Evolutionary conservation across 2,888 invertebrate genomes (phyloP).

Genomic region (Falcaria lacertinaria): DNA sequence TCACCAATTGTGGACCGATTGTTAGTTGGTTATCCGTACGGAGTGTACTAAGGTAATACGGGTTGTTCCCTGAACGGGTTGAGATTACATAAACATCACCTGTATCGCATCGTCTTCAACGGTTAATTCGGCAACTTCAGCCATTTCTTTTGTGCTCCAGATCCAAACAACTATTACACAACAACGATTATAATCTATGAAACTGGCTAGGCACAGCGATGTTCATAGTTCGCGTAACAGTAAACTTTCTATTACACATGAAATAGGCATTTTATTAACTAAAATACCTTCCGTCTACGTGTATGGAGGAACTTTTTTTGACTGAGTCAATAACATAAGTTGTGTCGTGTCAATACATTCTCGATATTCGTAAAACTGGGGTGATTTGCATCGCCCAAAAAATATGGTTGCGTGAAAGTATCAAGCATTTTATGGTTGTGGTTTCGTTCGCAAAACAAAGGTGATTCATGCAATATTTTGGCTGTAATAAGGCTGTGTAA

Average conservation of each 20-base stretch:
- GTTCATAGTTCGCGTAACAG: not conserved
- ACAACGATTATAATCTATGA: too few relatives aligned
- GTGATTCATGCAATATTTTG: too few relatives aligned
- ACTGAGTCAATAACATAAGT: slow-evolving; percentile 40
- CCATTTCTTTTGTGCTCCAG: slow-evolving; percentile 6
- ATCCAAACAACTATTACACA: too few relatives aligned
- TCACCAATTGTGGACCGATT: too few relatives aligned
- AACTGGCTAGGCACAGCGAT: too few relatives aligned
- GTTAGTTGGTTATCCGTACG: too few relatives aligned
- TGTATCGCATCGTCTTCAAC: slow-evolving; percentile 33
- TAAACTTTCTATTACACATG: not conserved
- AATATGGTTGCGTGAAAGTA: slow-evolving; percentile 46
- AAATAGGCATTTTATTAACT: not conserved
- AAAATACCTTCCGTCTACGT: slow-evolving; percentile 1
- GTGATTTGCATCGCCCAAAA: slow-evolving; percentile 40
- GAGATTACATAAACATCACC: slow-evolving; percentile 14
- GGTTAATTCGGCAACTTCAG: not conserved
- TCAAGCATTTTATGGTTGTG: slow-evolving; percentile 17
- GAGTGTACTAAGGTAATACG: too few relatives aligned
- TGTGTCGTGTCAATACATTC: slow-evolving; percentile 41
- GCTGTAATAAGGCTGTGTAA: too few relatives aligned
- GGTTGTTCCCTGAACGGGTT: too few relatives aligned
- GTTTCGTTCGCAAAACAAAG: not conserved
- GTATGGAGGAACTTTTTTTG: slow-evolving; percentile 47
- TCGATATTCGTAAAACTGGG: slow-evolving; percentile 45